Conservation (phyloP, 1,140 invertebrate genomes). For the Zaprionus inermis region DNA sequence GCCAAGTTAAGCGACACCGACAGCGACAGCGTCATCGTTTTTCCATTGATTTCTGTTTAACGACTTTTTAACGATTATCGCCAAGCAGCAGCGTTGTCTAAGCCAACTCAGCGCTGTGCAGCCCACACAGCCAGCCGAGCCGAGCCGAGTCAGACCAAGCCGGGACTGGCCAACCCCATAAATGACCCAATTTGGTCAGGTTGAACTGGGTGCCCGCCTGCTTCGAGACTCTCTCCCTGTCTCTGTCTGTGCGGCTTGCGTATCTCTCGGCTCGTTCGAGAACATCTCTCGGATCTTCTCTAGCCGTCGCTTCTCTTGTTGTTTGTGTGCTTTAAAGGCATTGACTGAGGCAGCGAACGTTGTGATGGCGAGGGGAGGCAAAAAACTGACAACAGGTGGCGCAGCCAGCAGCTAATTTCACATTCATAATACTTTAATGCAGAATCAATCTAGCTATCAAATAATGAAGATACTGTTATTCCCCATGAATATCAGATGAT, state of each 20-base stretch:
- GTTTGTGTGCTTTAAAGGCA: constrained; percentile 42
- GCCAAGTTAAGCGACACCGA: constrained; percentile 42
- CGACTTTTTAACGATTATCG: constrained; percentile 80
- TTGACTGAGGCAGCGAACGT: constrained; percentile 22
- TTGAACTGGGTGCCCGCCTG: constrained; percentile 48
- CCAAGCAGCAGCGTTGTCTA: constrained; percentile 44
- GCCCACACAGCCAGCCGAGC: constrained; percentile 42
- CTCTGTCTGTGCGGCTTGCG: constrained; percentile 18
- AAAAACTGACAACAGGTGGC: too few species aligned
- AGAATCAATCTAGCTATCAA: too few species aligned
- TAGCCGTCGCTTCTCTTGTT: background rate
- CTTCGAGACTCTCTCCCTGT: background rate
- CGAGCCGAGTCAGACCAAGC: constrained; percentile 9
- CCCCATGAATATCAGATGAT: too few species aligned
- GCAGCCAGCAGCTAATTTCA: too few species aligned
- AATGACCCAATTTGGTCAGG: constrained; percentile 79
- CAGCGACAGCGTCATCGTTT: constrained; percentile 59
- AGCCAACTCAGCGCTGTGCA: constrained; percentile 51
- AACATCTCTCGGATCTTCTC: constrained; percentile 13
- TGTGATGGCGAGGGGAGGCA: background rate
- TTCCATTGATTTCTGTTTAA: constrained; percentile 70
- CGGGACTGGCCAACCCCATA: constrained; percentile 60
- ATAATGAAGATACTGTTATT: too few species aligned
- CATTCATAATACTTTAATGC: too few species aligned
- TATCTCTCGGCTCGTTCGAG: constrained; percentile 47